Conservation (phyloP, 2,797 vertebrate genomes). For the Enteromius mattozi region DNA sequence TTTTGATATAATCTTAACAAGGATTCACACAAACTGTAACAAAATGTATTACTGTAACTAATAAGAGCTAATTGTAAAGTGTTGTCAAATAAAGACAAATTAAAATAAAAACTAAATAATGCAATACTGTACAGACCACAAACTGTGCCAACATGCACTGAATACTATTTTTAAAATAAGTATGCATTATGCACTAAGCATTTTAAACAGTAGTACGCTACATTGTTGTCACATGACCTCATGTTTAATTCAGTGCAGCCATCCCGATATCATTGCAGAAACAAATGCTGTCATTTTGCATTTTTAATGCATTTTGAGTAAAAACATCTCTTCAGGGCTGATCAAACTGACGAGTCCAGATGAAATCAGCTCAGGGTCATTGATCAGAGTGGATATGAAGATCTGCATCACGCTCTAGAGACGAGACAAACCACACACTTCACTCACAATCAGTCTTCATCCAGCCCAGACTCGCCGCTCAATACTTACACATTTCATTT, state of each 20-base stretch:
- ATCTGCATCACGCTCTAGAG: background rate
- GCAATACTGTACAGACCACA: background rate
- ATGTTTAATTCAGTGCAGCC: background rate
- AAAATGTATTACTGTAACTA: background rate
- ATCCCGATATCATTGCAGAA: background rate
- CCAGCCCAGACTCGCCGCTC: constrained; percentile 1
- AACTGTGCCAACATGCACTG: background rate
- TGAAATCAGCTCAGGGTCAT: background rate
- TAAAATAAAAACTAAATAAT: background rate
- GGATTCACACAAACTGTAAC: background rate
- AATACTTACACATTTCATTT: constrained; percentile 10
- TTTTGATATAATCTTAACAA: background rate
- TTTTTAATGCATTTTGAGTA: constrained; percentile 1
- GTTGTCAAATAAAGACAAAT: background rate
- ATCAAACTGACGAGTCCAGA: background rate
- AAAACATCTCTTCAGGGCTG: background rate
- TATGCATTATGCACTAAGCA: background rate
- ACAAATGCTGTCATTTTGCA: background rate
- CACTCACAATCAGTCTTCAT: constrained; percentile 20
- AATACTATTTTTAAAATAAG: background rate
- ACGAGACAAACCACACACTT: background rate
- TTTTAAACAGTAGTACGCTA: background rate
- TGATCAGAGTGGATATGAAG: background rate
- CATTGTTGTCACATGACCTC: background rate
- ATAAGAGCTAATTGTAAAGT: background rate